Conservation (phyloP, 2,113 vertebrate species). For the Tamias sibiricus region DNA sequence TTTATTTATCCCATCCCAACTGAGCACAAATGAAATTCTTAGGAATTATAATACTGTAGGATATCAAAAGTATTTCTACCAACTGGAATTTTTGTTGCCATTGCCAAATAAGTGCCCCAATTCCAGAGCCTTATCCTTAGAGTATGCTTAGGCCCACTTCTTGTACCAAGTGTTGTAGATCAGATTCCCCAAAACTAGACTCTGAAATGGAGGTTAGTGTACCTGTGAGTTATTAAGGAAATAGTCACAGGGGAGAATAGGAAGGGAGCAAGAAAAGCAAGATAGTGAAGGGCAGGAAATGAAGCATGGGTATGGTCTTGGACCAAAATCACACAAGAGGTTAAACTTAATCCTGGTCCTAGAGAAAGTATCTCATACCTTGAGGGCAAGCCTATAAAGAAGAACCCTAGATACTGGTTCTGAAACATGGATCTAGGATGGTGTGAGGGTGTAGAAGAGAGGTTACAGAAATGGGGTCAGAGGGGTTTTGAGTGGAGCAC, state of each 20-base stretch:
- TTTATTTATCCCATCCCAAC: background rate
- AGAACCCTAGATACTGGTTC: background rate
- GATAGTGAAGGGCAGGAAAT: background rate
- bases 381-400: background rate
- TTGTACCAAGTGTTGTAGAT: background rate
- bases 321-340: background rate
- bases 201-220: background rate
- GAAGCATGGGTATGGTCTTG: background rate
- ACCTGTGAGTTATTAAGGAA: conserved; percentile 32
- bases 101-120: background rate
- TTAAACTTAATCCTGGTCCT: background rate
- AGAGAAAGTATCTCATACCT: background rate
- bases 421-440: background rate
- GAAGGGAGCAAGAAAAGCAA: background rate
- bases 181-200: background rate
- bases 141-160: background rate
- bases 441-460: background rate
- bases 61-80: background rate
- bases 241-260: background rate
- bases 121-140: conserved; percentile 32
- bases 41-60: background rate
- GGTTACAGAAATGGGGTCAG: background rate
- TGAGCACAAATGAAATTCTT: background rate
- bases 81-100: background rate
- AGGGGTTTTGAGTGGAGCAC: background rate